phyloP scores from a whole-genome alignment of 2,113 vertebrate species.

The Cochlearius cochlearius region DNA sequence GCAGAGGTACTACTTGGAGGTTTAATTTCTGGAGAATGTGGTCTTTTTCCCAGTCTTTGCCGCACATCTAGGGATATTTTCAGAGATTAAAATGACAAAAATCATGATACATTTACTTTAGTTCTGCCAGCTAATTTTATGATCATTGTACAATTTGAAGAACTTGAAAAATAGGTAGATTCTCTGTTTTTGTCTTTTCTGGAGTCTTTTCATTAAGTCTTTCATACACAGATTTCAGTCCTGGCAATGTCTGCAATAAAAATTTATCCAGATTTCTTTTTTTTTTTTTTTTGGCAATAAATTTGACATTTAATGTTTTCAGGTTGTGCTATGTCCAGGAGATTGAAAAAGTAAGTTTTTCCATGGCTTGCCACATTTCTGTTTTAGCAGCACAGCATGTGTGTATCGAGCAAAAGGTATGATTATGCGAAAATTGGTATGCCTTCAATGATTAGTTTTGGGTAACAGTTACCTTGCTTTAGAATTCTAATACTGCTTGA shows the following conservation, averaged over 20 bases:
- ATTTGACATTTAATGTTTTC: not conserved
- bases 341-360: not conserved
- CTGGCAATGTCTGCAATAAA: not conserved
- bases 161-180: not conserved
- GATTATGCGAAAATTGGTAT: not conserved
- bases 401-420: not conserved
- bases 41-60: slow-evolving; percentile 90
- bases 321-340: not conserved
- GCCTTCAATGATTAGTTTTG: not conserved
- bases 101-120: not conserved
- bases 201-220: not conserved
- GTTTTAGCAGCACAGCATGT: not conserved
- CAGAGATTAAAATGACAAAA: not conserved
- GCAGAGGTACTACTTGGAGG: slow-evolving; percentile 62
- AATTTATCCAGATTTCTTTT: not conserved
- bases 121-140: not conserved
- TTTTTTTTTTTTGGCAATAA: not conserved
- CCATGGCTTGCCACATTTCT: not conserved
- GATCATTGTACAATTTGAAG: not conserved
- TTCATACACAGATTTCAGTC: not conserved
- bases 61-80: slow-evolving; percentile 81
- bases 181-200: not conserved
- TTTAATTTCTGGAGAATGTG: slow-evolving; percentile 84
- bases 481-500: not conserved
- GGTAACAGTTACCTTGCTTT: not conserved